Evolutionary conservation across 2,888 invertebrate genomes (phyloP), one percentile per base, ranked within the genome.

Genomic region (Drosophila pseudotalamancana): DNA sequence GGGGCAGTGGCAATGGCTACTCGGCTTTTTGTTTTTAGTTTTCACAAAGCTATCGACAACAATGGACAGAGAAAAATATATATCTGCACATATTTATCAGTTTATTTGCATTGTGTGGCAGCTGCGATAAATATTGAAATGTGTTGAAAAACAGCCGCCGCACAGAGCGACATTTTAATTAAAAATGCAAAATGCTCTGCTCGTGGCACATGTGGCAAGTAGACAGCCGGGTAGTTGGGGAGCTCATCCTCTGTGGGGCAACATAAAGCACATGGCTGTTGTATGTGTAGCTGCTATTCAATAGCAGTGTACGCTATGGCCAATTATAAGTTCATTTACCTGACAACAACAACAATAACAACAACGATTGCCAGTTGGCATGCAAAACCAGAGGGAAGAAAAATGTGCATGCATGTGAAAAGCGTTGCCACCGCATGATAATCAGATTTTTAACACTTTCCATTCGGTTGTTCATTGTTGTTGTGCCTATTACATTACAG

Each of bases 261-360:
- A n/a, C n/a, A 18, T 40, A 39, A 31, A 51, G n/a, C 21, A 37
- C 21, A 18, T 16, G 43, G 59, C 62, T 62, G 55, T 62, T 64
- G 55, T 49, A 42, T 66, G 67, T 31, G 27, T 14, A n/a, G n/a
- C 25, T 46, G 45, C 25, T 27, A 37, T 19, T 43, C 61, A 61
- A 46, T 68, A 49, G 32, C 19, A 55, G 51, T 51, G 46, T 73
- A 53, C 62, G 72, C 75, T 80, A 67, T 77, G 65, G 85, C 78
- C 82, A 87, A 82, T 87, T 82, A 84, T 81, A 84, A 82, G 83
- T 83, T 83, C 83, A 87, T 87, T 83, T 83, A 83, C 83, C 83
- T 77, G 78, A 35, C 59, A 23, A 23, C 70, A 48, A 6, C 63
- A 39, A 27, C 35, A 31, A n/a, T 40, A 49, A 12, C 55, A 46